A percentile compares a stretch with the other conserved stretches of the same genome.
phyloP scores from a whole-genome alignment of 2,888 invertebrate species.

The Dasysyrphus albostriatus region DNA sequence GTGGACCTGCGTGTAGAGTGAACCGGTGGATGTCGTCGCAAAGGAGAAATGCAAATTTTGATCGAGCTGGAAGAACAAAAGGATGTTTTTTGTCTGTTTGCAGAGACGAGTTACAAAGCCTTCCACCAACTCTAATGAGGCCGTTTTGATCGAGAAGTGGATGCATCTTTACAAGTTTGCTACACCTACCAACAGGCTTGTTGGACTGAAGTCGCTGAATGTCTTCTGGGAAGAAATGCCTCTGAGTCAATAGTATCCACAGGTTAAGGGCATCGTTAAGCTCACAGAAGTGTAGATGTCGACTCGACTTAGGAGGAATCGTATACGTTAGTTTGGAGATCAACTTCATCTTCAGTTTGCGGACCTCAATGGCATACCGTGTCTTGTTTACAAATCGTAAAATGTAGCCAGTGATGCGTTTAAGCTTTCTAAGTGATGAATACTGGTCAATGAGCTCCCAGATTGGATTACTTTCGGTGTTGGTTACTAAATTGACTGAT shows the following conservation, averaged over 20 bases:
- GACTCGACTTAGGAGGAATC: too few relatives aligned
- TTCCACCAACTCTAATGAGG: constrained; percentile 43
- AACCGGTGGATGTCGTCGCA: constrained; percentile 33
- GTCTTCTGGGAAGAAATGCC: constrained; percentile 17
- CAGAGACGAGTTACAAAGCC: constrained; percentile 7
- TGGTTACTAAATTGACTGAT: not conserved
- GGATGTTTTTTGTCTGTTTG: constrained; percentile 33
- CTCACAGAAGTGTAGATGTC: too few relatives aligned
- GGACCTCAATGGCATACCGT: not conserved
- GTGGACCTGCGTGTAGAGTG: not conserved
- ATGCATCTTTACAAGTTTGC: constrained; percentile 32
- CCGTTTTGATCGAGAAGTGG: constrained; percentile 49
- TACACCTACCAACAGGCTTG: constrained; percentile 1
- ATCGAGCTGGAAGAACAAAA: not conserved
- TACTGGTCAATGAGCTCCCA: constrained; percentile 6
- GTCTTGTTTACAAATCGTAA: not conserved
- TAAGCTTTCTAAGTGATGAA: constrained; percentile 12
- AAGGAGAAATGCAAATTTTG: constrained; percentile 19
- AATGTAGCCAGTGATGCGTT: constrained; percentile 15
- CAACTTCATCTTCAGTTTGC: too few relatives aligned
- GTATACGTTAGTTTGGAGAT: too few relatives aligned
- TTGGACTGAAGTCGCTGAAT: not conserved
- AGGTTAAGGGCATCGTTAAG: not conserved
- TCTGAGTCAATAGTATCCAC: constrained; percentile 21
- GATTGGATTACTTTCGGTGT: not conserved